Evolutionary conservation across 2,888 invertebrate species (phyloP), one percentile per base, ranked within the genome.

Genomic region (Agrochola litura): DNA sequence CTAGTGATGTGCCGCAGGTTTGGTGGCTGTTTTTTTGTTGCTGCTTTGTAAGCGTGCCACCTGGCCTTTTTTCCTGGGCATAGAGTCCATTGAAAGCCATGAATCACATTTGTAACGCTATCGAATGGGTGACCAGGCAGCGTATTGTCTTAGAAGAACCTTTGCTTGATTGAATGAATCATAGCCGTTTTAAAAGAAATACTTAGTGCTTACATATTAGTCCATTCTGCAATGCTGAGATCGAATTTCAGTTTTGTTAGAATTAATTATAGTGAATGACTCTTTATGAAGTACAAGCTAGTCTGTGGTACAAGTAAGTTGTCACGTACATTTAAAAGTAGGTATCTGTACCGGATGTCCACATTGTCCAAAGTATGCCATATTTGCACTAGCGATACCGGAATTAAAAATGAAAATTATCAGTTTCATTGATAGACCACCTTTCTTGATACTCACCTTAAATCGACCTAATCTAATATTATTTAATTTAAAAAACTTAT

Each of bases 21-120:
- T 91, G 92, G 89, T 92, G 89, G 86, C 91, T 90, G 91, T 92
- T 95, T 96, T 94, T 93, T 95, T 94, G 91, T 92, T 88, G 90
- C 88, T 91, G 91, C 92, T 92, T 93, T 92, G 92, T 93, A 92
- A 94, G 90, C 92, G 92, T 92, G 94, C 95, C 96, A 96, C 96
- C 96, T 96, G 96, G 96, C 91, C 93, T 94, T 95, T 96, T 96
- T 96, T 95, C 93, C 91, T 93, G 92, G 86, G 89, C 91, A 91
- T 92, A 91, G 91, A 90, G 91, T 92, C 93, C 93, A 95, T 95
- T 95, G 91, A 94, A 93, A 90, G 84, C 91, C 90, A 92, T 95
- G 93, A 95, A 94, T 95, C 94, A 94, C 93, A 93, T 92, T 91
- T 91, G 93, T 92, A 89, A 90, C 90, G 89, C 90, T 89, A 87